These are phyloP conservation scores for Melanerpes aurifrons DNA, from an alignment of 2,113 vertebrate species.

Conservation along the genomic window DNA sequence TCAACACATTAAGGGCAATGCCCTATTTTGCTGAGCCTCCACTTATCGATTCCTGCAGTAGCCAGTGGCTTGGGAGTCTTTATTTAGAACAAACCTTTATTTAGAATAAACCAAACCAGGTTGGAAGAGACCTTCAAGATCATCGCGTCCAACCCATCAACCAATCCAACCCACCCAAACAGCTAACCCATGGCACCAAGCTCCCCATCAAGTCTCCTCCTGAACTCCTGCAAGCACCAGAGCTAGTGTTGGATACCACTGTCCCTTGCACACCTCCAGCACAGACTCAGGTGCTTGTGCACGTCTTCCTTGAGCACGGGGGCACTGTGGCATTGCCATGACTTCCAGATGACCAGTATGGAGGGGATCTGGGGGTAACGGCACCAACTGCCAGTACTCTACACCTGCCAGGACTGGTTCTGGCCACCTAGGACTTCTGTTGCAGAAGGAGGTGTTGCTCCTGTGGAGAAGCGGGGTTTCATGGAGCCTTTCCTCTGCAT, in stretches of 20 bases:
- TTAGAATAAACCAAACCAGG: too few species aligned
- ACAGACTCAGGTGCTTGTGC: background rate
- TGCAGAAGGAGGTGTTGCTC: background rate
- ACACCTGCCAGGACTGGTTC: background rate
- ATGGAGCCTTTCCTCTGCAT: background rate
- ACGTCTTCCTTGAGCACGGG: background rate
- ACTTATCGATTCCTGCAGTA: background rate
- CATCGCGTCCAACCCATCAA: too few species aligned
- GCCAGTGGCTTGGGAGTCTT: background rate
- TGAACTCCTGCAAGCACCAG: background rate
- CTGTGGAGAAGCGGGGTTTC: background rate
- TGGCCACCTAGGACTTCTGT: background rate
- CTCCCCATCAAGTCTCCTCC: too few species aligned
- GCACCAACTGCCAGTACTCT: background rate
- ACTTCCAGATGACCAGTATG: background rate
- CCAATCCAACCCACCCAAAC: too few species aligned
- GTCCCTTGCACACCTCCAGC: background rate
- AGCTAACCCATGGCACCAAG: too few species aligned
- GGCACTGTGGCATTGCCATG: background rate
- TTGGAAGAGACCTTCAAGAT: too few species aligned
- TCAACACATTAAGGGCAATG: rapidly evolving
- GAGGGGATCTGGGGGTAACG: rapidly evolving
- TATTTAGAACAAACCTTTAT: too few species aligned
- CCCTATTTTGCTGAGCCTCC: background rate
- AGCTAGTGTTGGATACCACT: background rate